Conservation (phyloP, 2,797 vertebrate genomes). For the Sebastes trivittatus region DNA sequence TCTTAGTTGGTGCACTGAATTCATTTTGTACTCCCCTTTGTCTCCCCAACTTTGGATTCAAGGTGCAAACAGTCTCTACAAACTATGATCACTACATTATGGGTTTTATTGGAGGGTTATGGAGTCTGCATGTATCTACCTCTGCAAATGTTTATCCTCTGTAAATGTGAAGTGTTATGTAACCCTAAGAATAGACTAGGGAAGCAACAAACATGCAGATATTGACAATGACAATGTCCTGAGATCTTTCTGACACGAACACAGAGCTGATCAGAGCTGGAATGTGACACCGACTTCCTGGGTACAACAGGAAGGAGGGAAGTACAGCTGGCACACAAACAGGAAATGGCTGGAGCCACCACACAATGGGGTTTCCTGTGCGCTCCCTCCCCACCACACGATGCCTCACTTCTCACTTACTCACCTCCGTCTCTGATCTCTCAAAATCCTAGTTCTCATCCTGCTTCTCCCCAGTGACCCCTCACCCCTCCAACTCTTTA, state of each 20-base stretch:
- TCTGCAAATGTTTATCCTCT: neutral
- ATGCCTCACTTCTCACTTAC: slow-evolving; percentile 52
- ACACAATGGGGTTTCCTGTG: slow-evolving; percentile 79
- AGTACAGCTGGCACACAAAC: slow-evolving; percentile 84
- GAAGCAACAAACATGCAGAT: slow-evolving; percentile 19
- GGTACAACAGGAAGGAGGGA: slow-evolving; percentile 84
- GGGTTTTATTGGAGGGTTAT: neutral
- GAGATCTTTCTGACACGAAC: slow-evolving; percentile 23
- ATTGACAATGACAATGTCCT: slow-evolving; percentile 14
- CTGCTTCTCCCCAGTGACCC: slow-evolving; percentile 16
- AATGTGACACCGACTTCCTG: slow-evolving; percentile 81
- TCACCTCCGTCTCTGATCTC: slow-evolving; percentile 54
- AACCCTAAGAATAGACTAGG: slow-evolving; percentile 18
- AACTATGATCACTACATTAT: neutral
- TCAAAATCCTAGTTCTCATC: slow-evolving; percentile 31
- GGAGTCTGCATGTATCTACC: neutral
- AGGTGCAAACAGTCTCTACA: neutral
- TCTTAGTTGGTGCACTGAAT: neutral
- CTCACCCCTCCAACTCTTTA: slow-evolving; percentile 9
- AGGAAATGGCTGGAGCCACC: slow-evolving; percentile 78
- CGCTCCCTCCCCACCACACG: slow-evolving; percentile 22
- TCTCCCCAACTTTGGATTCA: neutral
- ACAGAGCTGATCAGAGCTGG: slow-evolving; percentile 71
- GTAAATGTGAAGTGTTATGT: neutral
- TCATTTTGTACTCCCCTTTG: neutral